These are phyloP conservation scores for Phragmatobia fuliginosa DNA, from an alignment of 2,888 invertebrate genomes.

Conservation along the genomic window DNA sequence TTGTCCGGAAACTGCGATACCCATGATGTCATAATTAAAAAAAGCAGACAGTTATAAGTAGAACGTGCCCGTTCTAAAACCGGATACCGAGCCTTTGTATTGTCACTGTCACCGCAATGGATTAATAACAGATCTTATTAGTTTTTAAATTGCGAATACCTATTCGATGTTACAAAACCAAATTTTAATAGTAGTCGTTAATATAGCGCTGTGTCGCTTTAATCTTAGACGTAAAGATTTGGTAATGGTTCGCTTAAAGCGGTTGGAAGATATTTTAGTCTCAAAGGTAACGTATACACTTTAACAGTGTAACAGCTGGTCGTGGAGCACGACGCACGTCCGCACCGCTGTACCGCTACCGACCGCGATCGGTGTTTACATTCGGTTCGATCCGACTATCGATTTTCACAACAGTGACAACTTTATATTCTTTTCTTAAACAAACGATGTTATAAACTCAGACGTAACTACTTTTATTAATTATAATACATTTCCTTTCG, in stretches of 20 bases:
- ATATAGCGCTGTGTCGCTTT: constrained; percentile 54
- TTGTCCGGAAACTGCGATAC: constrained; percentile 21
- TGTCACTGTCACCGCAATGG: constrained; percentile 38
- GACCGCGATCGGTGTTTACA: constrained; percentile 57
- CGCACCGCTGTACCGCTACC: constrained; percentile 59
- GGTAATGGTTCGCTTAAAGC: constrained; percentile 57
- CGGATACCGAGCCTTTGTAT: constrained; percentile 36
- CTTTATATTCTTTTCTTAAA: constrained; percentile 16
- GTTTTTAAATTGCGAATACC: constrained; percentile 39
- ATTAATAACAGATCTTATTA: constrained; percentile 33
- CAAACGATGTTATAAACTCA: constrained; percentile 9
- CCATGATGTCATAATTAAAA: constrained; percentile 25
- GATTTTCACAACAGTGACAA: constrained; percentile 45
- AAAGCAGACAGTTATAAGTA: constrained; percentile 23
- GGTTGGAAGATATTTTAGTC: constrained; percentile 58
- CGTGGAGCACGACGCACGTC: constrained; percentile 68
- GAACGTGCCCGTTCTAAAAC: constrained; percentile 25
- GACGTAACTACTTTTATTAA: constrained; percentile 31
- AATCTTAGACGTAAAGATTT: constrained; percentile 33
- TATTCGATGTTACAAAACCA: constrained; percentile 33
- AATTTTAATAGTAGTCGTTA: constrained; percentile 38
- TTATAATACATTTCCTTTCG: constrained; percentile 42
- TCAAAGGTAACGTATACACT: constrained; percentile 61
- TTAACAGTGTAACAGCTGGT: constrained; percentile 72
- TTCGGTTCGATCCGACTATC: constrained; percentile 33